These are phyloP conservation scores for Hylaeus anthracinus DNA, from an alignment of 1,140 invertebrate species.

Conservation along the genomic window DNA sequence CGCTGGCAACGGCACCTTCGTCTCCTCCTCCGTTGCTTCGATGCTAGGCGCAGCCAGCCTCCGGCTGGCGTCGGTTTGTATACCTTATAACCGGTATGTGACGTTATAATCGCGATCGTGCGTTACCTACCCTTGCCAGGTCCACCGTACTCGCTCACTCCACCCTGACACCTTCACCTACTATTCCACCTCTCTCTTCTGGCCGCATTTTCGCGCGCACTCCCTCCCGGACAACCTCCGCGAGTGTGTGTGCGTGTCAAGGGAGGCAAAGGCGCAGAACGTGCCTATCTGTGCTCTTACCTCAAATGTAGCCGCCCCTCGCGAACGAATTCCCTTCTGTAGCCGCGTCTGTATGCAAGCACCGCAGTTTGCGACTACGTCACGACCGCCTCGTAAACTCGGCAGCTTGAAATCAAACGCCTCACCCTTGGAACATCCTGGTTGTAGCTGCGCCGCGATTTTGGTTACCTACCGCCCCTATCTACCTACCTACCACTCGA, in stretches of 20 bases:
- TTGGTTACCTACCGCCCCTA: background rate
- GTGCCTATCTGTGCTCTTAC: slow-evolving; percentile 7
- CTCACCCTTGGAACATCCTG: slow-evolving; percentile 29
- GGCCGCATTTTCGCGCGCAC: background rate
- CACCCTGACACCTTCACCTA: background rate
- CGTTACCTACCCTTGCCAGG: slow-evolving; percentile 8
- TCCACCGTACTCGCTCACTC: slow-evolving; percentile 9
- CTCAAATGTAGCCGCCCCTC: slow-evolving; percentile 14
- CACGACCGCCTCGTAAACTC: slow-evolving; percentile 66
- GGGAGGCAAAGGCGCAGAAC: slow-evolving; percentile 13
- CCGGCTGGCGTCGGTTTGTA: slow-evolving; percentile 64
- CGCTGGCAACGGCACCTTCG: slow-evolving; percentile 15
- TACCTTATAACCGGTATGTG: slow-evolving; percentile 73
- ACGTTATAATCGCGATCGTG: slow-evolving; percentile 72
- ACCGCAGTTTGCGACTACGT: slow-evolving; percentile 59
- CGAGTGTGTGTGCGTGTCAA: background rate
- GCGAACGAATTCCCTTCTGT: slow-evolving; percentile 21
- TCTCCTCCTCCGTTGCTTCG: slow-evolving; percentile 9
- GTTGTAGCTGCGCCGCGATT: background rate
- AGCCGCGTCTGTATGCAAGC: slow-evolving; percentile 26
- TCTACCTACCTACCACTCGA: background rate
- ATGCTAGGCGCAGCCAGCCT: slow-evolving; percentile 36
- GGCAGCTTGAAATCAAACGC: slow-evolving; percentile 58
- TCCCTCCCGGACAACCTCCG: background rate
- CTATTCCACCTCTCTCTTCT: background rate